phyloP scores from a whole-genome alignment of 2,888 invertebrate species.

The Seira ritae region DNA sequence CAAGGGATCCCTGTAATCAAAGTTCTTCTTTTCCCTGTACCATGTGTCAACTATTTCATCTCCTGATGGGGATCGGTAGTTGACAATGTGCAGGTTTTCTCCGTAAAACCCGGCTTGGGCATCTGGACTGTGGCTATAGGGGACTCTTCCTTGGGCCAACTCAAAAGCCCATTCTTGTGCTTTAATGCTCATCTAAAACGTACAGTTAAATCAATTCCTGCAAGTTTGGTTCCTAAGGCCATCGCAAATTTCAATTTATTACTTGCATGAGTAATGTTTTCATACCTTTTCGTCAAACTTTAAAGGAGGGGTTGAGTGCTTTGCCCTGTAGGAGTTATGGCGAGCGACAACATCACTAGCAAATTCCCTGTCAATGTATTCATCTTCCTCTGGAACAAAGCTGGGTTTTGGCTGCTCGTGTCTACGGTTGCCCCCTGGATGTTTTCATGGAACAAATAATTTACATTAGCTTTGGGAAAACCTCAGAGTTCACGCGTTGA shows the following conservation, averaged over 20 bases:
- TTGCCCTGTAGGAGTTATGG: conserved; percentile 59
- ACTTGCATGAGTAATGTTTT: neutral
- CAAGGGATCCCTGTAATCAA: conserved; percentile 39
- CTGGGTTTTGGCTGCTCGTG: neutral
- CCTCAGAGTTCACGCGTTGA: too few species aligned
- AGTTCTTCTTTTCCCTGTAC: conserved; percentile 59
- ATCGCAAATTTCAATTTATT: neutral
- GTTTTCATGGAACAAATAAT: neutral
- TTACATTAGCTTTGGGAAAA: neutral
- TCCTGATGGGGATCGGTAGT: conserved; percentile 4
- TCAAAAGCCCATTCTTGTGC: conserved; percentile 52
- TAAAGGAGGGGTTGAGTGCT: conserved; percentile 51
- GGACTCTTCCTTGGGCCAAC: conserved; percentile 38
- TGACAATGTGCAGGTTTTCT: conserved; percentile 49
- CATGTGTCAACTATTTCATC: conserved; percentile 45
- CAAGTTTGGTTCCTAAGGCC: too few species aligned
- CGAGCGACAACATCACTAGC: conserved; percentile 32
- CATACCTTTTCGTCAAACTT: conserved; percentile 52
- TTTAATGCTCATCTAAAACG: conserved; percentile 34
- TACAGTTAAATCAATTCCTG: neutral
- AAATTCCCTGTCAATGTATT: conserved; percentile 27
- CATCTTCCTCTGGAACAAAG: neutral
- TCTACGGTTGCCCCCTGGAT: neutral
- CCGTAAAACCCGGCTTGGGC: conserved; percentile 48
- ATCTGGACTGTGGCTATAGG: conserved; percentile 44